These are phyloP conservation scores for Ips nitidus DNA, from an alignment of 1,140 invertebrate species.

Conservation along the genomic window DNA sequence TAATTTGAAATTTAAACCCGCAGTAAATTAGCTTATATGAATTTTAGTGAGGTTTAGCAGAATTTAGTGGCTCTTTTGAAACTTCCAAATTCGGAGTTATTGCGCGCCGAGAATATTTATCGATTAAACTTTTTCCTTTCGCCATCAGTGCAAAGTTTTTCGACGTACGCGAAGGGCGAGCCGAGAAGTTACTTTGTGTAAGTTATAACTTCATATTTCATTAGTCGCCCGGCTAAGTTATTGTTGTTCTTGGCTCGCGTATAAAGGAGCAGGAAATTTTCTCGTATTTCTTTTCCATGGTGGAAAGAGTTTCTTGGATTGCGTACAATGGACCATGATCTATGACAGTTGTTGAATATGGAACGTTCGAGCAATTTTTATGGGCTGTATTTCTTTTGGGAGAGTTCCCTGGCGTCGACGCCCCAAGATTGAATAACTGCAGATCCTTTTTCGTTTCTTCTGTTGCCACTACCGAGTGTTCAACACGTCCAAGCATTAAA, in stretches of 20 bases:
- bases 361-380: constrained; percentile 11
- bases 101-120: constrained; percentile 33
- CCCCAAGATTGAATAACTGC: not conserved
- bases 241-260: constrained; percentile 34
- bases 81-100: constrained; percentile 34
- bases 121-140: constrained; percentile 39
- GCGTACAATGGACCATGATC: constrained; percentile 27
- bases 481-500: not conserved
- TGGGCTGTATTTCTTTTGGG: not conserved
- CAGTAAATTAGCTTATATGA: constrained; percentile 48
- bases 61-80: constrained; percentile 42
- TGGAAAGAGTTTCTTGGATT: constrained; percentile 28
- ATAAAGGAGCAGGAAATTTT: constrained; percentile 31
- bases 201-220: constrained; percentile 41
- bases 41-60: constrained; percentile 43
- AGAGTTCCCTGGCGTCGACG: too few relatives aligned
- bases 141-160: constrained; percentile 25
- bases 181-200: constrained; percentile 39
- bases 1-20: constrained; percentile 51
- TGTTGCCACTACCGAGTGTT: too few relatives aligned
- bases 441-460: too few relatives aligned
- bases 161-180: constrained; percentile 29
- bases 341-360: constrained; percentile 26
- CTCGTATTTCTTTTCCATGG: constrained; percentile 21
- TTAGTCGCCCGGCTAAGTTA: constrained; percentile 30